Evolutionary conservation across 2,888 invertebrate species (phyloP).

Genomic region (Tanypteryx hageni): DNA sequence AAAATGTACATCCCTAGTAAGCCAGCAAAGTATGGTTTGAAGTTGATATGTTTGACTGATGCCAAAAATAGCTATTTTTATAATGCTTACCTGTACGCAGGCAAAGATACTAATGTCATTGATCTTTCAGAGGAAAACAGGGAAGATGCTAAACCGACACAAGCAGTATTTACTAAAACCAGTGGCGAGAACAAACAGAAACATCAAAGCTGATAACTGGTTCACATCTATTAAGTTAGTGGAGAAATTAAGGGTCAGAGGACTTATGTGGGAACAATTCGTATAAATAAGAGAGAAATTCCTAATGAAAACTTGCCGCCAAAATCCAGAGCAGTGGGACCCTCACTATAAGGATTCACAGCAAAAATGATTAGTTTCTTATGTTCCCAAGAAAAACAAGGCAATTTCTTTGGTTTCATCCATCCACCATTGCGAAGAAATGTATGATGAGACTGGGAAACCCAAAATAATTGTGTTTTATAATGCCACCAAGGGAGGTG

Average conservation of each 20-base stretch:
- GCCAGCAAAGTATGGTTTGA: conserved; percentile 28
- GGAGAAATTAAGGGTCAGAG: conserved; percentile 61
- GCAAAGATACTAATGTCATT: background rate
- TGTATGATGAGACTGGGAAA: too few relatives aligned
- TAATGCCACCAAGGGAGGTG: too few relatives aligned
- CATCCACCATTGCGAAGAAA: too few relatives aligned
- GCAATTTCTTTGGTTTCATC: too few relatives aligned
- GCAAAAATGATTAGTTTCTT: too few relatives aligned
- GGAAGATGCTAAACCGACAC: background rate
- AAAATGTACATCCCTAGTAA: background rate
- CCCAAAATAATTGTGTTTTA: too few relatives aligned
- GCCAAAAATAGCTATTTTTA: background rate
- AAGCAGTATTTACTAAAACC: conserved; percentile 66
- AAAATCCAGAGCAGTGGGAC: too few relatives aligned
- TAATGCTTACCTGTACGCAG: background rate
- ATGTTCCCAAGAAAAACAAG: too few relatives aligned
- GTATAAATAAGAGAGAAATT: too few relatives aligned
- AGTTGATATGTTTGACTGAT: conserved; percentile 3
- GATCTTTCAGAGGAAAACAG: background rate
- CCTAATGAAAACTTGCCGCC: too few relatives aligned
- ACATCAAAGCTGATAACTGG: conserved; percentile 69
- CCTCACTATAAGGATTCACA: too few relatives aligned
- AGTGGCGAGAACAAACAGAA: conserved; percentile 66
- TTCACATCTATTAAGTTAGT: conserved; percentile 68
- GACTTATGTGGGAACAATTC: too few relatives aligned